phyloP scores from a whole-genome alignment of 2,113 vertebrate species.

The Cathartes aura region DNA sequence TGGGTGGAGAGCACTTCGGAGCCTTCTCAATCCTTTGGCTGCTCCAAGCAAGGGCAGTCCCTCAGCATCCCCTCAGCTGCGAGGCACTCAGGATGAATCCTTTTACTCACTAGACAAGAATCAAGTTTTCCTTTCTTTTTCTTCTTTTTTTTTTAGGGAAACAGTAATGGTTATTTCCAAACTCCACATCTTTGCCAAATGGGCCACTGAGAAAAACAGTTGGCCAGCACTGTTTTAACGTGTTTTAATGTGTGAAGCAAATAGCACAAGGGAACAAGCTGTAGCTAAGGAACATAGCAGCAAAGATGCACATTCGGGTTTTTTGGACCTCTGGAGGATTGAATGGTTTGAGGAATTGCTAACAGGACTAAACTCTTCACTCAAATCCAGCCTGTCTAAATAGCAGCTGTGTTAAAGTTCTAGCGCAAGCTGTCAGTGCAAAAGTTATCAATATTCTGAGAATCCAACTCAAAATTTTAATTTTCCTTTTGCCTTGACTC shows the following conservation, averaged over 20 bases:
- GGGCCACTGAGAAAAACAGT: not conserved
- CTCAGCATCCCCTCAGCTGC: not conserved
- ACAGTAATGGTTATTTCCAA: not conserved
- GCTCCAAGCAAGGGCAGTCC: not conserved
- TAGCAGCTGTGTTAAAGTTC: not conserved
- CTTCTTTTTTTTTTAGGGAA: no score
- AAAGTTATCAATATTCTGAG: not conserved
- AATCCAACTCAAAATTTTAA: not conserved
- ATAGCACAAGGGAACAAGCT: not conserved
- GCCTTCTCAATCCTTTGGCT: not conserved
- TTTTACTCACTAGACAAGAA: not conserved
- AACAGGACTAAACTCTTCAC: not conserved
- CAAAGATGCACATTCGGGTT: rapidly evolving
- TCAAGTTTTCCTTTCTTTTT: no score
- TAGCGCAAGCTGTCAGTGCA: not conserved
- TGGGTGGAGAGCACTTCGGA: not conserved
- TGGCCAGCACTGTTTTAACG: rapidly evolving
- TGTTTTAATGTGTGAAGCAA: rapidly evolving
- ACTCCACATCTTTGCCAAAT: not conserved
- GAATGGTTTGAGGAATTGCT: not conserved
- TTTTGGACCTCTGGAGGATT: not conserved
- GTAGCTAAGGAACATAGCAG: not conserved
- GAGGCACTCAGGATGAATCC: not conserved
- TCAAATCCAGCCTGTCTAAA: not conserved
- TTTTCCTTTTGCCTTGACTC: not conserved